These are phyloP conservation scores for Pararge aegeria DNA, from an alignment of 1,140 invertebrate species.

Conservation along the genomic window DNA sequence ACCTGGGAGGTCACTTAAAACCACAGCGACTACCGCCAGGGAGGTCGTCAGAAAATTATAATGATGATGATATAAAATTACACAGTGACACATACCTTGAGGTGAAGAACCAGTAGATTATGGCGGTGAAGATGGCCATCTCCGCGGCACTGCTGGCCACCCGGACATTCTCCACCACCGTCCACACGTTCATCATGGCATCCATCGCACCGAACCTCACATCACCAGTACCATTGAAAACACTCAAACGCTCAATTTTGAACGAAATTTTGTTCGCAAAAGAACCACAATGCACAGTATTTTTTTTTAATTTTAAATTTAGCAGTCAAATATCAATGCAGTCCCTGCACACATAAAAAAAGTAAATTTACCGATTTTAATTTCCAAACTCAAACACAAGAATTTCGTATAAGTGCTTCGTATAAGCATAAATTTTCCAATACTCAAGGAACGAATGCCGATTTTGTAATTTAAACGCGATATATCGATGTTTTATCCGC, in stretches of 20 bases:
- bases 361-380: neutral
- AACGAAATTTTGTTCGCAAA: constrained; percentile 5
- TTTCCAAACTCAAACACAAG: constrained; percentile 9
- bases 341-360: neutral
- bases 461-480: neutral
- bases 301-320: neutral
- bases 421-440: too few relatives aligned
- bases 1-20: too few relatives aligned
- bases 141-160: constrained; percentile 71
- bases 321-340: neutral
- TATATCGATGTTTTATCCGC: neutral
- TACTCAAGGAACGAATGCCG: too few relatives aligned
- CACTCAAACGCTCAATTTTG: constrained; percentile 27
- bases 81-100: constrained; percentile 67
- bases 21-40: too few relatives aligned
- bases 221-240: constrained; percentile 57
- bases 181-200: constrained; percentile 65
- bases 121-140: constrained; percentile 72
- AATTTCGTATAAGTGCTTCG: too few relatives aligned
- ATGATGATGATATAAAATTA: too few relatives aligned
- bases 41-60: too few relatives aligned
- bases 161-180: constrained; percentile 62
- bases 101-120: constrained; percentile 78
- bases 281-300: neutral
- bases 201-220: constrained; percentile 55